A percentile compares a stretch with the other conserved stretches of the same genome.
Conservation (phyloP, 2,113 vertebrate species). For the Stegastes partitus region DNA sequence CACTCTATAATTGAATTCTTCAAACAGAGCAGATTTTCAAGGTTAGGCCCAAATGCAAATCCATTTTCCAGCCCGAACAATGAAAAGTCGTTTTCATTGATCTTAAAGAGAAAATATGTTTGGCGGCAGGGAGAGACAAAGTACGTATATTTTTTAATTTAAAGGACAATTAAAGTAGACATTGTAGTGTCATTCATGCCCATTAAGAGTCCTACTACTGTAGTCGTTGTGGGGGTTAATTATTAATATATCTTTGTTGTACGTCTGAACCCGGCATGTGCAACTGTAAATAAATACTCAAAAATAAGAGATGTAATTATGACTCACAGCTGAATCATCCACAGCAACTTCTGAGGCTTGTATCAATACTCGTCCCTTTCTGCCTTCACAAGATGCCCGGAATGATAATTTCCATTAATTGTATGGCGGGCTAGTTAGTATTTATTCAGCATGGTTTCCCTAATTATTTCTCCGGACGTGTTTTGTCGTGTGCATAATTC, state of each 20-base stretch:
- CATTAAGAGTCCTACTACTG: constrained; percentile 13
- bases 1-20: constrained; percentile 79
- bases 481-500: constrained; percentile 80
- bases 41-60: constrained; percentile 74
- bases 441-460: constrained; percentile 73
- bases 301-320: constrained; percentile 45
- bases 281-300: constrained; percentile 30
- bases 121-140: constrained; percentile 12
- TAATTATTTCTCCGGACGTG: constrained; percentile 80
- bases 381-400: constrained; percentile 32
- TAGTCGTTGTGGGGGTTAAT: constrained; percentile 12
- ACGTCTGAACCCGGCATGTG: background rate
- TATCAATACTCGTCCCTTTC: constrained; percentile 44
- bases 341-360: constrained; percentile 7
- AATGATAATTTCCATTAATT: constrained; percentile 72
- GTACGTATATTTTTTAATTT: constrained; percentile 8
- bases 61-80: constrained; percentile 62
- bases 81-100: constrained; percentile 54
- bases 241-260: constrained; percentile 14
- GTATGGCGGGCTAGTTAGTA: constrained; percentile 72
- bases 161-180: constrained; percentile 27
- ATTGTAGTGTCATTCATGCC: constrained; percentile 22
- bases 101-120: constrained; percentile 38
- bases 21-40: constrained; percentile 74
- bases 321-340: constrained; percentile 16